A percentile compares a stretch with the other conserved stretches of the same genome.
These are phyloP conservation scores for Sardina pilchardus DNA, from an alignment of 2,113 vertebrate species.

Conservation along the genomic window DNA sequence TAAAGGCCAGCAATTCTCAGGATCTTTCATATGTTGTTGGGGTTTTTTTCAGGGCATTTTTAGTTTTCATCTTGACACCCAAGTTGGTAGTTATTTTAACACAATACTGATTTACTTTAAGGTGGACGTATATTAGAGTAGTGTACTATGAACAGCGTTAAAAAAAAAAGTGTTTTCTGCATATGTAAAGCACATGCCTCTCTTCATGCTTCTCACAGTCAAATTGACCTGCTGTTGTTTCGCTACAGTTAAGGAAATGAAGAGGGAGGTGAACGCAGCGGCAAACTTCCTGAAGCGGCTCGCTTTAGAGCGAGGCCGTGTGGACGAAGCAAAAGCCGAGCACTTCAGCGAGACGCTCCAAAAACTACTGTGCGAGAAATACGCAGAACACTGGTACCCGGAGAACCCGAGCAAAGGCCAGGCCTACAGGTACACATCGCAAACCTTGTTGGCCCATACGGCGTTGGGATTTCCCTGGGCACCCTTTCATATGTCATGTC, in stretches of 20 bases:
- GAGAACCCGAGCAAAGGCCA: constrained; percentile 85
- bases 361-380: constrained; percentile 80
- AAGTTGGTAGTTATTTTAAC: too few species aligned
- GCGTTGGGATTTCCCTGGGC: neutral
- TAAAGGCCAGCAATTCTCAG: neutral
- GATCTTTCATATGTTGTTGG: neutral
- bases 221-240: neutral
- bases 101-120: neutral
- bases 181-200: too few species aligned
- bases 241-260: constrained; percentile 74
- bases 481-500: neutral
- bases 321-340: constrained; percentile 76
- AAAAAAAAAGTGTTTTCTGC: too few species aligned
- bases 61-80: too few species aligned
- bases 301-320: constrained; percentile 73
- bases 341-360: constrained; percentile 81
- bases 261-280: constrained; percentile 86
- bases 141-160: too few species aligned
- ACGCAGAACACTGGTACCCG: constrained; percentile 87
- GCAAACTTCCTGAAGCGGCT: constrained; percentile 88
- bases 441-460: too few species aligned
- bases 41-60: too few species aligned
- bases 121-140: neutral
- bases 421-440: constrained; percentile 81
- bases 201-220: too few species aligned